Evolutionary conservation across 1,140 invertebrate species (phyloP).

Genomic region (Orchestia grillus): DNA sequence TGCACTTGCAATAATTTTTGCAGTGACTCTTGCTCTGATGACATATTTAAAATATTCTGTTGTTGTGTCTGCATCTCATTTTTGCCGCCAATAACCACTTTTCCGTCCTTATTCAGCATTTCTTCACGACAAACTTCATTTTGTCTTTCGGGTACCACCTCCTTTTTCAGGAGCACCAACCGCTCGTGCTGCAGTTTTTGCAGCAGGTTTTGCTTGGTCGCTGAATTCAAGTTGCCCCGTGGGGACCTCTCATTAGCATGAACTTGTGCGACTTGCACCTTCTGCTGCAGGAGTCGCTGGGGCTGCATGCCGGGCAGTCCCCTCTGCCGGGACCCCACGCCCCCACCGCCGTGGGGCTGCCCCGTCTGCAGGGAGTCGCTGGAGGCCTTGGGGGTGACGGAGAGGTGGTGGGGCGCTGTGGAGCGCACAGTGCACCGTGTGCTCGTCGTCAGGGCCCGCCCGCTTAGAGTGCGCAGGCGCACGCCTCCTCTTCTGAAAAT

Average conservation of each 20-base stretch:
- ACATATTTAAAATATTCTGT: not conserved
- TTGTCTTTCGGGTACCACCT: not conserved
- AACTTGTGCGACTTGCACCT: not conserved
- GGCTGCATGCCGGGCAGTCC: not conserved
- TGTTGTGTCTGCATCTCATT: not conserved
- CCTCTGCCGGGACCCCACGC: not conserved
- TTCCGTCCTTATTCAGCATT: not conserved
- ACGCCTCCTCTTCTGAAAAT: not conserved
- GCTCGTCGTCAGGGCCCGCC: not conserved
- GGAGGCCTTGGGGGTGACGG: not conserved
- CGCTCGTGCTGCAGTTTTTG: not conserved
- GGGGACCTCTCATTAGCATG: not conserved
- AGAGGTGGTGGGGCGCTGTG: not conserved
- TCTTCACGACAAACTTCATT: not conserved
- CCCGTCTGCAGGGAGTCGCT: not conserved
- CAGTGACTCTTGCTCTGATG: not conserved
- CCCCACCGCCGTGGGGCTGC: not conserved
- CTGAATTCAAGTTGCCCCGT: not conserved
- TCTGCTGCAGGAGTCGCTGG: not conserved
- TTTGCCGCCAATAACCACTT: not conserved
- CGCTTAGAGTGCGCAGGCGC: not conserved
- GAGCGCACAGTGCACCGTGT: not conserved
- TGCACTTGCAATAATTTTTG: not conserved
- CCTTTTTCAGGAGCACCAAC: not conserved
- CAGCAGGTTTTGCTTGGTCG: not conserved